Percentiles rank a stretch among this genome's conserved stretches.
Evolutionary conservation across 2,888 invertebrate species (phyloP).

Genomic region (Hydrotaea diabolus): DNA sequence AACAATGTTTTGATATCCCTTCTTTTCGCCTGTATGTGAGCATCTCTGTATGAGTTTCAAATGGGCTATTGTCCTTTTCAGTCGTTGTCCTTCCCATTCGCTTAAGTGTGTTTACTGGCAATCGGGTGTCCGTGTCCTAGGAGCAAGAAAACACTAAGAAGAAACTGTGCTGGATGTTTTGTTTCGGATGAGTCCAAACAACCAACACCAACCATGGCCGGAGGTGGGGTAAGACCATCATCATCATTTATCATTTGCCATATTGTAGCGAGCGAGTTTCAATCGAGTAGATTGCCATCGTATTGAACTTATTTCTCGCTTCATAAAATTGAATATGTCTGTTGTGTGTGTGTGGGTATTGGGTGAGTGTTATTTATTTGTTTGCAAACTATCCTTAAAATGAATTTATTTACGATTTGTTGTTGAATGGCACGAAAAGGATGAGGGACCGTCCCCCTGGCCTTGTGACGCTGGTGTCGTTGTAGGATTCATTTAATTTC

Average conservation of each 20-base stretch:
- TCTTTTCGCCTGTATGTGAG: conserved; percentile 66
- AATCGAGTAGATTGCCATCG: conserved; percentile 74
- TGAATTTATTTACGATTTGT: conserved; percentile 53
- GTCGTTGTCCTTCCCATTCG: not conserved
- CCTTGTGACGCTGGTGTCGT: conserved; percentile 41
- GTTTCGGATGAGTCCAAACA: not conserved
- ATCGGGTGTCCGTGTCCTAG: not conserved
- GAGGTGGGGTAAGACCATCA: conserved; percentile 59
- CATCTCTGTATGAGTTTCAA: conserved; percentile 19
- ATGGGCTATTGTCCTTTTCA: conserved; percentile 20
- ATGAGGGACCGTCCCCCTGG: conserved; percentile 44
- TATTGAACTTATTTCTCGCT: conserved; percentile 77
- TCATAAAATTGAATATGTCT: conserved; percentile 59
- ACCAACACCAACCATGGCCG: not conserved
- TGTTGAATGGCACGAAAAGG: conserved; percentile 30
- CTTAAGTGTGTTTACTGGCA: conserved; percentile 12
- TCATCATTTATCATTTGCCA: conserved; percentile 79
- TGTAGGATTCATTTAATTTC: conserved; percentile 75
- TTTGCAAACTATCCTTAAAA: conserved; percentile 68
- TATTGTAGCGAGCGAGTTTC: conserved; percentile 76
- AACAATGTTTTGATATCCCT: conserved; percentile 62
- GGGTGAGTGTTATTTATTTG: conserved; percentile 74
- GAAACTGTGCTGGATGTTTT: not conserved
- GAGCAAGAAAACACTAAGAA: not conserved
- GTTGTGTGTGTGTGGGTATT: not conserved